Conservation (phyloP, 2,888 invertebrate species). For the Mycalesis mineus region DNA sequence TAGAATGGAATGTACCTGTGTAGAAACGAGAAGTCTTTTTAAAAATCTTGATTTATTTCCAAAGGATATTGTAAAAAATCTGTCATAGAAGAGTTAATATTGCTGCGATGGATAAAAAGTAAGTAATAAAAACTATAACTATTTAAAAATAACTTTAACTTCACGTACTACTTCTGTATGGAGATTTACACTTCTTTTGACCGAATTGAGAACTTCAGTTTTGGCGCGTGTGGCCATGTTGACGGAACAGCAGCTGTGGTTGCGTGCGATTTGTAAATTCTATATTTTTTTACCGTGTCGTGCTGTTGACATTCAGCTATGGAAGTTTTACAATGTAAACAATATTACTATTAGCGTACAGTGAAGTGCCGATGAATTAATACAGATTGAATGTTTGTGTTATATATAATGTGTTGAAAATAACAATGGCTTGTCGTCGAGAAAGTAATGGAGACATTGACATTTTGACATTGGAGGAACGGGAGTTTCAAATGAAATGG, state of each 20-base stretch:
- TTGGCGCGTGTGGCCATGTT: constrained; percentile 75
- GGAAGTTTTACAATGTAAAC: constrained; percentile 43
- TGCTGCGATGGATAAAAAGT: neutral
- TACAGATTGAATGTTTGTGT: constrained; percentile 33
- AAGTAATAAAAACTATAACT: neutral
- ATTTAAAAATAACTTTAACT: neutral
- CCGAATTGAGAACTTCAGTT: constrained; percentile 43
- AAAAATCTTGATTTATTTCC: neutral
- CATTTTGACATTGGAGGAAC: constrained; percentile 56
- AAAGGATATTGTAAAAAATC: neutral
- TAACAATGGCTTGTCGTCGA: constrained; percentile 64
- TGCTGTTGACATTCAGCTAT: constrained; percentile 39
- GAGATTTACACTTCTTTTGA: neutral
- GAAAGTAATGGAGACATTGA: constrained; percentile 57
- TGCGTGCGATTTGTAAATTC: constrained; percentile 36
- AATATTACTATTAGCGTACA: constrained; percentile 27
- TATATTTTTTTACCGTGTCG: constrained; percentile 37
- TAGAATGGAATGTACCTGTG: constrained; percentile 29
- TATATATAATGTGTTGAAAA: constrained; percentile 35
- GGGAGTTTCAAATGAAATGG: constrained; percentile 78
- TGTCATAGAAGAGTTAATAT: neutral
- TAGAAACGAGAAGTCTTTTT: neutral
- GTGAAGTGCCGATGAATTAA: constrained; percentile 5
- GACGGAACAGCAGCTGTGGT: constrained; percentile 73
- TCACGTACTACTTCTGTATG: neutral